Conservation (phyloP, 2,888 invertebrate genomes). For the Caenorhabditis sp. region DNA sequence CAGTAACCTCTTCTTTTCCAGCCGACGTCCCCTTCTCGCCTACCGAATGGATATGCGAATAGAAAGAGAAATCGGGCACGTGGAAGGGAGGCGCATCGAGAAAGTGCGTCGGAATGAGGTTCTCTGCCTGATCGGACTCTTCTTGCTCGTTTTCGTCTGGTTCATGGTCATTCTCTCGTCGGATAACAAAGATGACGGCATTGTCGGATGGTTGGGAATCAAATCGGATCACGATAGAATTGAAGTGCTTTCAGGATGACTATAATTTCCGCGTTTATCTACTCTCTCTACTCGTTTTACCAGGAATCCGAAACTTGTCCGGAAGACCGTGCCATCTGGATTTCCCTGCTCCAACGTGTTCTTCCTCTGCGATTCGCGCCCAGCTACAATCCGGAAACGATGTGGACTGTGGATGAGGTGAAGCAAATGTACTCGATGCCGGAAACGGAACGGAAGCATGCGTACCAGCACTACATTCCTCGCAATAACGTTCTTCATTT, state of each 20-base stretch:
- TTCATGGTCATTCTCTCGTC: slow-evolving; percentile 10
- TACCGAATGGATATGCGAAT: slow-evolving; percentile 20
- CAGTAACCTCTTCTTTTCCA: not conserved
- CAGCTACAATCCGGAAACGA: slow-evolving; percentile 3
- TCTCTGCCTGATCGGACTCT: not conserved
- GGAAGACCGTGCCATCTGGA: slow-evolving; percentile 11
- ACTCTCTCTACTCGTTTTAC: slow-evolving; percentile 5
- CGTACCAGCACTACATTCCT: not conserved
- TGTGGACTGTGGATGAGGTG: slow-evolving; percentile 28
- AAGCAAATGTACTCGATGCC: not conserved
- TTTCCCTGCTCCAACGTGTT: not conserved
- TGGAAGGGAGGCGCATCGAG: not conserved
- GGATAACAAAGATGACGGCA: slow-evolving; percentile 4
- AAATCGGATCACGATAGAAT: not conserved
- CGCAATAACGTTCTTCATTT: slow-evolving; percentile 8
- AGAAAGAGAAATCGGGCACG: slow-evolving; percentile 3
- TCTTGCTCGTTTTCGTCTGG: slow-evolving; percentile 8
- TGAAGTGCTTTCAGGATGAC: slow-evolving; percentile 21
- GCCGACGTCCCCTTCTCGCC: slow-evolving; percentile 25
- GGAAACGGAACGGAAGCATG: slow-evolving; percentile 7
- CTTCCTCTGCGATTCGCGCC: slow-evolving; percentile 6
- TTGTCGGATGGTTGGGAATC: slow-evolving; percentile 6
- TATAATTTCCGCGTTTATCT: not conserved
- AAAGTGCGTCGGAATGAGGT: slow-evolving; percentile 15
- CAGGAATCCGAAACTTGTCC: slow-evolving; percentile 21